Evolutionary conservation across 1,140 invertebrate species (phyloP).

Genomic region (Euura lappo): DNA sequence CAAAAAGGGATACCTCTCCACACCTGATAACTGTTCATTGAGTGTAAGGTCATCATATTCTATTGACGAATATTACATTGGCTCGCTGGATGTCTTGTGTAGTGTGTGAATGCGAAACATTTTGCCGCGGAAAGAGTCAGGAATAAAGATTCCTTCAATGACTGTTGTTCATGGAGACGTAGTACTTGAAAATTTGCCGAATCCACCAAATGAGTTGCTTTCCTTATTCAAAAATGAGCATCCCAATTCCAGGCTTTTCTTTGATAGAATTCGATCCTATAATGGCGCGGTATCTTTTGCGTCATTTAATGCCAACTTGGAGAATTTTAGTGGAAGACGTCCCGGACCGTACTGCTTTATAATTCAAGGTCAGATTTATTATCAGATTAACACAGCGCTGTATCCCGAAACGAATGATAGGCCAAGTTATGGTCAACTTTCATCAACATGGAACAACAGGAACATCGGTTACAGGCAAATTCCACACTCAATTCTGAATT

Average conservation of each 20-base stretch:
- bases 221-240: background rate
- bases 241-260: background rate
- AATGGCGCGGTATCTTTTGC: too few relatives aligned
- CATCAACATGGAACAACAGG: slow-evolving; percentile 16
- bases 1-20: too few relatives aligned
- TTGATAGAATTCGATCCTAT: background rate
- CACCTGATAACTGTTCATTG: too few relatives aligned
- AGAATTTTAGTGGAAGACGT: background rate
- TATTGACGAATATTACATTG: too few relatives aligned
- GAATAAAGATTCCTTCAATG: too few relatives aligned
- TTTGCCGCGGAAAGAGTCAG: background rate
- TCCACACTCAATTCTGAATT: background rate
- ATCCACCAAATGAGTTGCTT: background rate
- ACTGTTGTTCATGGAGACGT: background rate
- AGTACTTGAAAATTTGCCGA: background rate
- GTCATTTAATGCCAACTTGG: background rate
- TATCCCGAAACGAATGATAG: slow-evolving; percentile 16
- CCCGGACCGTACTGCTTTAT: slow-evolving; percentile 7
- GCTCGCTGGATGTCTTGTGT: too few relatives aligned
- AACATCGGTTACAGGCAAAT: background rate
- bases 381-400: slow-evolving; percentile 5
- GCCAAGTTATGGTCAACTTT: slow-evolving; percentile 20
- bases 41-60: too few relatives aligned
- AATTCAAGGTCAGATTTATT: slow-evolving; percentile 14
- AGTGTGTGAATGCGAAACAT: too few relatives aligned